Evolutionary conservation across 2,113 vertebrate genomes (phyloP).

Genomic region (Typhlomys cinereus): DNA sequence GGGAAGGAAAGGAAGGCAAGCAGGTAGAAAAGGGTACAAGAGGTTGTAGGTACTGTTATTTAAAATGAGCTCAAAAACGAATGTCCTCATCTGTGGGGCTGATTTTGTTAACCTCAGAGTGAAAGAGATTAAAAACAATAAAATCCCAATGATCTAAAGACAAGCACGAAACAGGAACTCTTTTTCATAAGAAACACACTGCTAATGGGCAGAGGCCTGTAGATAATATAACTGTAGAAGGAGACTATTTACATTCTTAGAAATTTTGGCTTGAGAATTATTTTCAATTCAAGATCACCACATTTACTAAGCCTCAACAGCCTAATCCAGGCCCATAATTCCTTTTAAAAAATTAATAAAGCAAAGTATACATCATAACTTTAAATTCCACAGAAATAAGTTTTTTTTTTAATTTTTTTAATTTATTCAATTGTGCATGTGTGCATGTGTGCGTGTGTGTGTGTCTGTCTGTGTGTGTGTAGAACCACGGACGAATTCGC

Average conservation of each 20-base stretch:
- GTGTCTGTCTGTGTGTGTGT: too few species aligned
- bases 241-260: neutral
- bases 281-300: constrained; percentile 15
- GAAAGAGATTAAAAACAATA: neutral
- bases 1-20: too few species aligned
- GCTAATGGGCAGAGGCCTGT: neutral
- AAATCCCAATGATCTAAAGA: neutral
- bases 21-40: neutral
- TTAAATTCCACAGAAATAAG: constrained; percentile 10
- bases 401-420: too few species aligned
- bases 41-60: neutral
- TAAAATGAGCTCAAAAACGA: constrained; percentile 39
- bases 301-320: constrained; percentile 8
- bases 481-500: too few species aligned
- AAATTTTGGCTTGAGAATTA: neutral
- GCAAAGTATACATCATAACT: neutral
- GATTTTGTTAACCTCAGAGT: neutral
- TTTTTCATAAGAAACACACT: neutral
- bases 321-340: neutral
- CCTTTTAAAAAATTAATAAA: neutral
- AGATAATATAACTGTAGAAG: neutral
- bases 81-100: neutral
- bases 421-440: too few species aligned
- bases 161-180: neutral
- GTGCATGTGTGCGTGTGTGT: too few species aligned